Conservation (phyloP, 2,888 invertebrate genomes). For the Anthrax anthrax region DNA sequence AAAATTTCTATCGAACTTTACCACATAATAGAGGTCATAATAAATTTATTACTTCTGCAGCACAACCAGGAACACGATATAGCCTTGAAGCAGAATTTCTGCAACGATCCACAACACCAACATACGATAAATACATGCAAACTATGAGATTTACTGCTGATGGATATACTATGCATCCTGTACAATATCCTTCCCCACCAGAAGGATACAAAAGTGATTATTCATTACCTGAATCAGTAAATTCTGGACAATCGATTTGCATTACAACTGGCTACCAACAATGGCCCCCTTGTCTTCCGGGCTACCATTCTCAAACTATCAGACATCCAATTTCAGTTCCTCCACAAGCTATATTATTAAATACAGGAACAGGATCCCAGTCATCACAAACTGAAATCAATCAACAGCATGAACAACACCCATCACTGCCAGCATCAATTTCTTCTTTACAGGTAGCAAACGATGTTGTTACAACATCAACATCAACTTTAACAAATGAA, state of each 20-base stretch:
- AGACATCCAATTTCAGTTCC: slow-evolving; percentile 19
- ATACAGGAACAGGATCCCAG: slow-evolving; percentile 7
- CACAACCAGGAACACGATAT: slow-evolving; percentile 41
- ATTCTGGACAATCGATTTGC: slow-evolving; percentile 9
- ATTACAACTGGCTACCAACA: slow-evolving; percentile 34
- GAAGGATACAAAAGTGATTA: slow-evolving; percentile 52
- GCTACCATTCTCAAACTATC: slow-evolving; percentile 32
- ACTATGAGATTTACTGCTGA: slow-evolving; percentile 64
- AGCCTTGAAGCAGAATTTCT: slow-evolving; percentile 52
- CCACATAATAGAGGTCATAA: slow-evolving; percentile 54
- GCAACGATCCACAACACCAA: slow-evolving; percentile 36
- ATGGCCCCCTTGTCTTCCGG: slow-evolving; percentile 41
- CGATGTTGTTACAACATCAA: slow-evolving; percentile 14
- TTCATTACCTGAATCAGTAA: slow-evolving; percentile 27
- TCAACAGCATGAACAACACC: slow-evolving; percentile 11
- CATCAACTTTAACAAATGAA: slow-evolving; percentile 28
- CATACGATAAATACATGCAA: slow-evolving; percentile 39
- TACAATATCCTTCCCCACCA: slow-evolving; percentile 52
- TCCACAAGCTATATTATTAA: background rate
- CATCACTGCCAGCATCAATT: slow-evolving; percentile 4
- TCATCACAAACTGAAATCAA: slow-evolving; percentile 3
- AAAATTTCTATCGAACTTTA: slow-evolving; percentile 56
- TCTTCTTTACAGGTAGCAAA: slow-evolving; percentile 20
- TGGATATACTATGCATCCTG: slow-evolving; percentile 50
- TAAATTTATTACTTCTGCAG: slow-evolving; percentile 31